phyloP scores from a whole-genome alignment of 2,888 invertebrate species.

The Tupiocoris notatus region DNA sequence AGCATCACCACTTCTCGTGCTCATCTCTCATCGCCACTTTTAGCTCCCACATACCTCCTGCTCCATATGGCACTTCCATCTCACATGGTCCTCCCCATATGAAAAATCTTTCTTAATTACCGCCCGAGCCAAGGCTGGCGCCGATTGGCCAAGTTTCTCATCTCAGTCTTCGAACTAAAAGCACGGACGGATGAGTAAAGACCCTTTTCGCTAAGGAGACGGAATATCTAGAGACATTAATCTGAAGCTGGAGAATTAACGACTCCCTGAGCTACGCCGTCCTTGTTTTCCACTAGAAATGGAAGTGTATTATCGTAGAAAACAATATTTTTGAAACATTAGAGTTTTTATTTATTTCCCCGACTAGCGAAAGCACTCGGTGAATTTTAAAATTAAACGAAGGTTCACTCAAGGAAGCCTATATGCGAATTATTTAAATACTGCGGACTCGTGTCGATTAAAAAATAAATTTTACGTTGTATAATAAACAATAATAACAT shows the following conservation, averaged over 20 bases:
- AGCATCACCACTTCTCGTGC: neutral
- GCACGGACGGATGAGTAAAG: neutral
- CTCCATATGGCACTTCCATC: too few species aligned
- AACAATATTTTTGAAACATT: too few species aligned
- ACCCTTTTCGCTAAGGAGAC: neutral
- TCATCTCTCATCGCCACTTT: slow-evolving; percentile 24
- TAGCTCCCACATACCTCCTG: neutral
- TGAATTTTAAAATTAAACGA: too few species aligned
- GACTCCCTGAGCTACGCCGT: neutral
- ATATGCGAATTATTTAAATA: too few species aligned
- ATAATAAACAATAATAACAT: too few species aligned
- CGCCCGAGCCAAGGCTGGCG: neutral
- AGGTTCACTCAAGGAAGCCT: too few species aligned
- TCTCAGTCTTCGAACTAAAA: slow-evolving; percentile 1
- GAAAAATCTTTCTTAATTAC: slow-evolving; percentile 36
- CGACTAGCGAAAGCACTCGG: too few species aligned
- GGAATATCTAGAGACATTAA: neutral
- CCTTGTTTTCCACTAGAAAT: neutral
- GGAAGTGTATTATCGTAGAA: too few species aligned
- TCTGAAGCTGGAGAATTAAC: neutral
- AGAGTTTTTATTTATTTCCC: too few species aligned
- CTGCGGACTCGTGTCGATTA: too few species aligned
- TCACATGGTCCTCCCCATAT: slow-evolving; percentile 14
- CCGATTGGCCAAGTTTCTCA: slow-evolving; percentile 2
- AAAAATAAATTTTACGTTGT: too few species aligned